Evolutionary conservation across 2,797 vertebrate genomes (phyloP).

Genomic region (Delichon dasypus): DNA sequence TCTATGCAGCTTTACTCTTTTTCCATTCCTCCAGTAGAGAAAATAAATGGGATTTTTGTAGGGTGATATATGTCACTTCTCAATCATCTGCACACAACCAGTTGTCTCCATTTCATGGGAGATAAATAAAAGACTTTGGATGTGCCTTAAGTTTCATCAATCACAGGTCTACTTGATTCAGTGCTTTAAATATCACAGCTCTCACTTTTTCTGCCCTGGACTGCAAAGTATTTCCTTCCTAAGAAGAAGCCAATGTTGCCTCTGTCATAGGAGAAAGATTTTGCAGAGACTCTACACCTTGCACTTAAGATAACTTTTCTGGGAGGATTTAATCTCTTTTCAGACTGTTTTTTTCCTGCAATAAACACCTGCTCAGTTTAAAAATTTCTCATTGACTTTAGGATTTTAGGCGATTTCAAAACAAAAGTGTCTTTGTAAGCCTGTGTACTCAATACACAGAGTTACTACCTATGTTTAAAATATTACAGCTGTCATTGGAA

Average conservation of each 20-base stretch:
- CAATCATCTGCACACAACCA: background rate
- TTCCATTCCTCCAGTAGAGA: background rate
- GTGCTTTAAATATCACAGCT: background rate
- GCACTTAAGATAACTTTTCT: constrained; percentile 1
- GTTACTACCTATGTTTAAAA: background rate
- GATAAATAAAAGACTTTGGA: background rate
- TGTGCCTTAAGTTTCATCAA: background rate
- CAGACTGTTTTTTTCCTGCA: background rate
- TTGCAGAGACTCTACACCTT: background rate
- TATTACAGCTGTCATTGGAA: background rate
- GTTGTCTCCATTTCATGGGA: background rate
- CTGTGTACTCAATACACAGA: background rate
- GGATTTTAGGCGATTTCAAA: constrained; percentile 1
- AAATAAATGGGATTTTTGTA: background rate
- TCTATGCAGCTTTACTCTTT: background rate
- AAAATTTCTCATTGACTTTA: background rate
- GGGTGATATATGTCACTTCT: background rate
- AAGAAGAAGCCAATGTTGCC: background rate
- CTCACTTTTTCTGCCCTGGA: background rate
- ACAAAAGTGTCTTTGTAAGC: background rate
- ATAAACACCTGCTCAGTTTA: background rate
- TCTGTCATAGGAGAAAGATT: background rate
- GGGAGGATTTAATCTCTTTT: constrained; percentile 16
- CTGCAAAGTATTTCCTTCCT: background rate
- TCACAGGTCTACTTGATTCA: background rate